Conservation (phyloP, 37 sponge, comb jelly and placozoan genomes). For the Bolinopsis microptera region DNA sequence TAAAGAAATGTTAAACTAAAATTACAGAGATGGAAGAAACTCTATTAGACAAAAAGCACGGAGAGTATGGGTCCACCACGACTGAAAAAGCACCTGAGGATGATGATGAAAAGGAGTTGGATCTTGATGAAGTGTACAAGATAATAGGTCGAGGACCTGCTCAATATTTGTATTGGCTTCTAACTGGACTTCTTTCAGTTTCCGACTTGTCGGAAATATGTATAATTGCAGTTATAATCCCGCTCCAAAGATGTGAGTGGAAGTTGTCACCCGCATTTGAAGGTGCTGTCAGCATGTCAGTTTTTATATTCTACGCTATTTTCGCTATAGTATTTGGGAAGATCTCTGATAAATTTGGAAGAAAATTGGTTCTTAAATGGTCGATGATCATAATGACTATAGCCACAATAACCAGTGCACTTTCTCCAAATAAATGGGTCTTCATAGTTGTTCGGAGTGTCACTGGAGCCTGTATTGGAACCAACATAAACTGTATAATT, state of each 20-base stretch:
- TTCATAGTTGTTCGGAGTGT: neutral
- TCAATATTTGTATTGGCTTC: neutral
- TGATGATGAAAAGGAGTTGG: neutral
- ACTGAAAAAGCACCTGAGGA: neutral
- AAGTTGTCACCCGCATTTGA: neutral
- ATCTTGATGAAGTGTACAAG: neutral
- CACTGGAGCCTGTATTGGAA: neutral
- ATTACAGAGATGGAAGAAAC: neutral
- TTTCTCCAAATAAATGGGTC: conserved; percentile 14
- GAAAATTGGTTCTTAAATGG: neutral
- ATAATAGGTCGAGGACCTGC: neutral
- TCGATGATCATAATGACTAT: neutral
- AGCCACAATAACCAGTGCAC: neutral
- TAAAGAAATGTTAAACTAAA: too few relatives aligned
- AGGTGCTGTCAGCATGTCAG: neutral
- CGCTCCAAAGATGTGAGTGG: neutral
- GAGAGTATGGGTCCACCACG: neutral
- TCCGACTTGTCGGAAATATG: neutral
- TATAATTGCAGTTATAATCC: neutral
- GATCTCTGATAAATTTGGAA: neutral
- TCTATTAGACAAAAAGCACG: neutral
- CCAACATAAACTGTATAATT: neutral
- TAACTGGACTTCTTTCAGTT: neutral
- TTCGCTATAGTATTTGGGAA: neutral
- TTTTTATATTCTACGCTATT: neutral